Evolutionary conservation across 2,113 vertebrate species (phyloP).

Genomic region (Sapajus apella): DNA sequence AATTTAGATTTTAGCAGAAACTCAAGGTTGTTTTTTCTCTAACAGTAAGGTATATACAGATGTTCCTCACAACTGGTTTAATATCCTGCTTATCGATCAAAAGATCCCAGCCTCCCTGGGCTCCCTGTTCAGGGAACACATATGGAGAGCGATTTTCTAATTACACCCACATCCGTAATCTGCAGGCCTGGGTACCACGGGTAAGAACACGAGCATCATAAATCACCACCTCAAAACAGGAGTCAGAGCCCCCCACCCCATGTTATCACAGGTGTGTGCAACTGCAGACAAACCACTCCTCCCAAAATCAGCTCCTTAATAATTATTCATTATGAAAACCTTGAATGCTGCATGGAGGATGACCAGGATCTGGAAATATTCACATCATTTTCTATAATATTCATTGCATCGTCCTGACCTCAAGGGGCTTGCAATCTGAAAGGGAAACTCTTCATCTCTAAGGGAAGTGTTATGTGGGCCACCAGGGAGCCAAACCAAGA

Average conservation of each 20-base stretch:
- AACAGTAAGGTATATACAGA: accelerated
- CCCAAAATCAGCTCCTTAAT: background rate
- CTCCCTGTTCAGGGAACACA: background rate
- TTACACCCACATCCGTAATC: accelerated
- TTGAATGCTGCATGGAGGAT: accelerated
- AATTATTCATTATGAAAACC: accelerated
- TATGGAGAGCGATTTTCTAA: background rate
- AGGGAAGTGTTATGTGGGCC: background rate
- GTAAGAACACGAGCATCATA: background rate
- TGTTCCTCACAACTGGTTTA: background rate
- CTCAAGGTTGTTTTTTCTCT: background rate
- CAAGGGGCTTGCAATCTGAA: background rate
- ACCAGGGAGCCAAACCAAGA: background rate
- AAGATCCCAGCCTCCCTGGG: accelerated
- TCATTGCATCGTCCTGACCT: background rate
- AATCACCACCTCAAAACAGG: background rate
- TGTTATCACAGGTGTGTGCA: accelerated
- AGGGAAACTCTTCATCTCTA: background rate
- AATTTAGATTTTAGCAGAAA: background rate
- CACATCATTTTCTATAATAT: accelerated
- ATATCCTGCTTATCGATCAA: background rate
- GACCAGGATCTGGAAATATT: background rate
- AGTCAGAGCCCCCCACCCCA: background rate
- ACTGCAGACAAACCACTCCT: background rate
- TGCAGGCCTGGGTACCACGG: background rate